These are phyloP conservation scores for Acanthurus tractus DNA, from an alignment of 2,797 vertebrate species.

Conservation along the genomic window DNA sequence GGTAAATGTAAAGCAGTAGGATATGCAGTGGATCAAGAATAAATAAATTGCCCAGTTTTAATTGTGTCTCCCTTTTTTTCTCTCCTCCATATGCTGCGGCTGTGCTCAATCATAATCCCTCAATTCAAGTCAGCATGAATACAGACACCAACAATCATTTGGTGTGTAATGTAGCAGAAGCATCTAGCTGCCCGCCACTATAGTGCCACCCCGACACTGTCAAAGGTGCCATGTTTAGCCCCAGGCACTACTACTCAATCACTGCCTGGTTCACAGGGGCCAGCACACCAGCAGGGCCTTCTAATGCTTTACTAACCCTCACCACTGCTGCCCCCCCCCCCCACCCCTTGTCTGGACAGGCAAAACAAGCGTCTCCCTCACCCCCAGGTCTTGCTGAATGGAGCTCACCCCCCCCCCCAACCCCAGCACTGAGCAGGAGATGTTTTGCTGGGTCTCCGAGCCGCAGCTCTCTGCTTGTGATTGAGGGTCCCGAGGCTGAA, in stretches of 20 bases:
- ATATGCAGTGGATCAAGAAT: background rate
- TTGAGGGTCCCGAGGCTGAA: constrained; percentile 29
- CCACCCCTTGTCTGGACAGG: constrained; percentile 30
- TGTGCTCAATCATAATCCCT: constrained; percentile 52
- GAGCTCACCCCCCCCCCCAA: constrained; percentile 32
- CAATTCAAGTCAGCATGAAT: constrained; percentile 63
- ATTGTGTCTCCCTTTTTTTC: constrained; percentile 22
- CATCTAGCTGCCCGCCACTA: constrained; percentile 60
- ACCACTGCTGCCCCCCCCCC: constrained; percentile 15
- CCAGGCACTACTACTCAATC: constrained; percentile 73
- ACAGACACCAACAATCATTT: constrained; percentile 64
- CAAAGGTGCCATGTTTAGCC: constrained; percentile 79
- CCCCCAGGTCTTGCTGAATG: constrained; percentile 35
- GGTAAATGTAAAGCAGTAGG: background rate
- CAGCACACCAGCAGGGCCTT: constrained; percentile 70
- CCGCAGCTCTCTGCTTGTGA: constrained; percentile 33
- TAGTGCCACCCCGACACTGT: constrained; percentile 75
- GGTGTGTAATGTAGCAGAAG: constrained; percentile 80
- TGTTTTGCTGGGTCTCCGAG: constrained; percentile 37
- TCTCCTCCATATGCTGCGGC: constrained; percentile 44
- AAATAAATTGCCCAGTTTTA: constrained; percentile 12
- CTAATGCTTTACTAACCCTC: constrained; percentile 62
- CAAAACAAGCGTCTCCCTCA: constrained; percentile 25
- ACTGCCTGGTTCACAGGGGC: constrained; percentile 66
- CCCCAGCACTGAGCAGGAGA: constrained; percentile 38